Evolutionary conservation across 1,140 invertebrate genomes (phyloP), one percentile per base, ranked within the genome.

Genomic region (Dryas iulia): DNA sequence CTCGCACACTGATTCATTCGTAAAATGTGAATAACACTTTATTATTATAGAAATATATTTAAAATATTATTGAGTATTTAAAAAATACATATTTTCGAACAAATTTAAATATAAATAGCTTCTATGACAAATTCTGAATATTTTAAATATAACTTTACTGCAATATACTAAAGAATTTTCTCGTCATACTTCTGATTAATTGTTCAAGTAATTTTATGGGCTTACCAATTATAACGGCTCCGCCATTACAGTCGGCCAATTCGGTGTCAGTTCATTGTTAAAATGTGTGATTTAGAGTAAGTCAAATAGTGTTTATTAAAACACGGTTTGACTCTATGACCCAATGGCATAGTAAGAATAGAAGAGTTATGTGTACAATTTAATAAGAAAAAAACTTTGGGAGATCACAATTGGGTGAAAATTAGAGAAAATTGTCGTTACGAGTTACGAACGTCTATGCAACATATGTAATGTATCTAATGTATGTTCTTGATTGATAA

Each of bases 131-230:
- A 47, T 47, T 47, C 14, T 18, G 18, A 47, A 47, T 47, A 47
- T 21, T 47, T 47, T 47, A 18, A 21, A 10, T 14, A 18, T 2
- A 47, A 47, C 6, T 47, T 47, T 47, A 47, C 39, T 47, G 39
- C 39, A 47, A 47, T 18, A 47, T 14, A 33, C 24, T 30, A 58
- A 53, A 59, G 39, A 24, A 65, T 64, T 70, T 65, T 59, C 31
- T 56, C 58, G 69, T 71, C 54, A 56, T 26, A 61, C 30, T 23
- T 18, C 21, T 33, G n/a, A 61, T 62, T 74, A 74, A 74, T 74
- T 74, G 68, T 33, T 54, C 26, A 31, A 73, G 67, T 71, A 71
- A 70, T 67, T 74, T 74, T 74, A 71, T 74, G 64, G 69, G 52
- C 68, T 53, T 57, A 61, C 72, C 72, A 74, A 74, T 74, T 74